A percentile compares a stretch with the other conserved stretches of the same genome.
Conservation (phyloP, 2,113 vertebrate genomes). For the Carassius carassius region DNA sequence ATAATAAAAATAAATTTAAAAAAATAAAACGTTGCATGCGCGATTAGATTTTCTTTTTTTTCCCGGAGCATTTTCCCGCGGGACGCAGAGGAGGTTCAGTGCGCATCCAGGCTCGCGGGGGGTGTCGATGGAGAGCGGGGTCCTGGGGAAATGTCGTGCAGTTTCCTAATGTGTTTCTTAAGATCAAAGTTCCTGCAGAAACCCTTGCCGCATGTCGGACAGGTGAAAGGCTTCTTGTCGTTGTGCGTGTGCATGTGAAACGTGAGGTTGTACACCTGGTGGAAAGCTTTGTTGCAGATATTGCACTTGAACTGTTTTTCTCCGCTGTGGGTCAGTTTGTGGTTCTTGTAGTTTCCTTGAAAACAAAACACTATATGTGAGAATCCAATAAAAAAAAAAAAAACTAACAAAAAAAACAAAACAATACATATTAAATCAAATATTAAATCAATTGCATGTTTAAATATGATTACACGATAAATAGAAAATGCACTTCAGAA, state of each 20-base stretch:
- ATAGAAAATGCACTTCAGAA: neutral
- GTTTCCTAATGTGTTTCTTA: conserved; percentile 95
- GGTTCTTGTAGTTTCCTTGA: conserved; percentile 98
- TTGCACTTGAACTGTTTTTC: conserved; percentile 99
- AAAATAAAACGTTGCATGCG: conserved; percentile 21
- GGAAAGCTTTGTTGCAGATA: conserved; percentile 98
- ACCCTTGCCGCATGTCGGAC: conserved; percentile 94
- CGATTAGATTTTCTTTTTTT: neutral
- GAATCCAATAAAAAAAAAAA: neutral
- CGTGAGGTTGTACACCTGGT: conserved; percentile 98
- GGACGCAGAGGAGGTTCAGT: neutral
- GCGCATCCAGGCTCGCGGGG: neutral
- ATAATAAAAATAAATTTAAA: neutral
- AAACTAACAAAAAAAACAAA: neutral
- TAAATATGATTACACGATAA: neutral
- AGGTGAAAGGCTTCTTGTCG: conserved; percentile 74
- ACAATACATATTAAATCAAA: too few species aligned
- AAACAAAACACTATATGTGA: neutral
- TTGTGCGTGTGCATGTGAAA: conserved; percentile 95
- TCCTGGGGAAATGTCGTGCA: conserved; percentile 82
- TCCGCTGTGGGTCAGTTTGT: conserved; percentile 97
- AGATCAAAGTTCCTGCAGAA: conserved; percentile 99
- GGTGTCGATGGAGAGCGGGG: conserved; percentile 61
- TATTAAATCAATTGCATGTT: too few species aligned
- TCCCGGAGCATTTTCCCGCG: too few species aligned